A percentile compares a stretch with the other conserved stretches of the same genome.
Conservation (phyloP, 2,797 vertebrate genomes). For the Protonibea diacanthus region DNA sequence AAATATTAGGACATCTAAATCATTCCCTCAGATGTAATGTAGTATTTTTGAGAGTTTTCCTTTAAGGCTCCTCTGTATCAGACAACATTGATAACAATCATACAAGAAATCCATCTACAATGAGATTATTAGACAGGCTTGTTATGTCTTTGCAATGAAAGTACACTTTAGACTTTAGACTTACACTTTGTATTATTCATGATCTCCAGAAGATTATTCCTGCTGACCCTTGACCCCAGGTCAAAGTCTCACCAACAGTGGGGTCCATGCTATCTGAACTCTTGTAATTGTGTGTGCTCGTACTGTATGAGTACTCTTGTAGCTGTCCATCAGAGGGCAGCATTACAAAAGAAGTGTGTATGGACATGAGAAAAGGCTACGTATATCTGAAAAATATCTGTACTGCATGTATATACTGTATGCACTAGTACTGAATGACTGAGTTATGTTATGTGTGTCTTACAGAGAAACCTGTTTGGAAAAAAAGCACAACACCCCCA, state of each 20-base stretch:
- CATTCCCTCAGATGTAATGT: too few relatives aligned
- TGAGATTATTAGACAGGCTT: background rate
- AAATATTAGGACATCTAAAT: too few relatives aligned
- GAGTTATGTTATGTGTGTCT: background rate
- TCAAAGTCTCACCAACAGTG: background rate
- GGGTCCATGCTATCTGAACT: background rate
- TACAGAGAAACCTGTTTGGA: constrained; percentile 9
- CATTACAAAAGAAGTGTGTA: constrained; percentile 33
- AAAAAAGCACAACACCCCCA: background rate
- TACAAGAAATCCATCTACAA: background rate
- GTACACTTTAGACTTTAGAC: too few relatives aligned
- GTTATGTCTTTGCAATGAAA: too few relatives aligned
- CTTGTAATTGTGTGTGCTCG: background rate
- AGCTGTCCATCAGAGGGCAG: constrained; percentile 46
- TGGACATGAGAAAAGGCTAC: background rate
- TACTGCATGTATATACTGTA: background rate
- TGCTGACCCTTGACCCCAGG: background rate
- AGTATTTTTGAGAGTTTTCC: too few relatives aligned
- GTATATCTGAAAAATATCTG: background rate
- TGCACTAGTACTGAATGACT: background rate
- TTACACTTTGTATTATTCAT: background rate
- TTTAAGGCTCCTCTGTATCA: background rate
- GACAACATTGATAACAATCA: background rate
- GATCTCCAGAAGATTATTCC: background rate
- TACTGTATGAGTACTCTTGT: background rate